phyloP scores from a whole-genome alignment of 2,797 vertebrate genomes.

The Ibycter americanus region DNA sequence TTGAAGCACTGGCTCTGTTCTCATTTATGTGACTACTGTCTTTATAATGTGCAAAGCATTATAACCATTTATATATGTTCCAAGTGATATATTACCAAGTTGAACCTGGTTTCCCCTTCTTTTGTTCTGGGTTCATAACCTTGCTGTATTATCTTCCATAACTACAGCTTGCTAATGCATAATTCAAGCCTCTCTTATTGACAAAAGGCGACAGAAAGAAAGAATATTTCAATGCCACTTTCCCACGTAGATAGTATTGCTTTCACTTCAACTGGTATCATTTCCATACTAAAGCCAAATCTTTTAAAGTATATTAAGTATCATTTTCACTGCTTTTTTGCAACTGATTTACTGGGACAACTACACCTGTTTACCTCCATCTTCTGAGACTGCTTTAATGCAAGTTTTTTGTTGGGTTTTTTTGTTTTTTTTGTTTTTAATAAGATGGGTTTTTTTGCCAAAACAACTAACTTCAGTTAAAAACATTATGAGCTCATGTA shows the following conservation, averaged over 20 bases:
- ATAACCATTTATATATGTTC: constrained; percentile 45
- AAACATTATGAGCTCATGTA: neutral
- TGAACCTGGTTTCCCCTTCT: constrained; percentile 59
- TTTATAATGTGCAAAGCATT: constrained; percentile 40
- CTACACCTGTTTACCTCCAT: constrained; percentile 25
- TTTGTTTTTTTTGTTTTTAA: neutral
- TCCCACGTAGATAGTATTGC: constrained; percentile 20
- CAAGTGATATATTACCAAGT: constrained; percentile 49
- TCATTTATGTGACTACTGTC: constrained; percentile 46
- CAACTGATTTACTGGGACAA: neutral
- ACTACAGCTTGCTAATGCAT: constrained; percentile 63
- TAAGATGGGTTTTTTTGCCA: neutral
- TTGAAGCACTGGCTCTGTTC: constrained; percentile 7
- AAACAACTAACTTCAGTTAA: neutral
- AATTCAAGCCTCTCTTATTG: constrained; percentile 68
- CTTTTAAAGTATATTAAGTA: constrained; percentile 9
- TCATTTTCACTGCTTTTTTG: neutral
- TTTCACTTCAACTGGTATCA: constrained; percentile 23
- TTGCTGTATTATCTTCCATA: constrained; percentile 68
- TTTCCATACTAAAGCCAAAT: constrained; percentile 34
- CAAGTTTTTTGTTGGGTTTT: neutral
- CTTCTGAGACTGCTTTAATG: neutral
- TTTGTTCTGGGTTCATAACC: constrained; percentile 69
- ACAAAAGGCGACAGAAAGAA: constrained; percentile 32
- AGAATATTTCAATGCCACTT: constrained; percentile 15